Evolutionary conservation across 2,888 invertebrate species (phyloP).

Genomic region (Teinopalpus imperialis): DNA sequence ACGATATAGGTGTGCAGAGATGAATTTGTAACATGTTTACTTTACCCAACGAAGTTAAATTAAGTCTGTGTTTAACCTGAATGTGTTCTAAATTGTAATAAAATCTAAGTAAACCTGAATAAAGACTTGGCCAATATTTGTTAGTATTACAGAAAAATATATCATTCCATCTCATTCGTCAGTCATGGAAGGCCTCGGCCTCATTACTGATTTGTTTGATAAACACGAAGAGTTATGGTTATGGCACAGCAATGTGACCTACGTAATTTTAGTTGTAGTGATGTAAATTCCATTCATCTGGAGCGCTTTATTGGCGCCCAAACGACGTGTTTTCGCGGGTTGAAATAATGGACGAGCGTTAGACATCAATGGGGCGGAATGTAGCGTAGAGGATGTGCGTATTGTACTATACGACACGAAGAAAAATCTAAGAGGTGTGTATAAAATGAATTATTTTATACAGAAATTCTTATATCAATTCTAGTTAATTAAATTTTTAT

Average conservation of each 20-base stretch:
- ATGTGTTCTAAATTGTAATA: too few relatives aligned
- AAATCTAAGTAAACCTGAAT: too few relatives aligned
- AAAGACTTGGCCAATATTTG: too few relatives aligned
- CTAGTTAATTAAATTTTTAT: too few relatives aligned
- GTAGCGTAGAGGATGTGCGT: constrained; percentile 32
- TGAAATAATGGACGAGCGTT: constrained; percentile 47
- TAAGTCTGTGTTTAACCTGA: too few relatives aligned
- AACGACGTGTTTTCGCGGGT: constrained; percentile 38
- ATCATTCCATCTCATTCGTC: constrained; percentile 3
- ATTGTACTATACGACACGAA: constrained; percentile 27
- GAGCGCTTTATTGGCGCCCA: constrained; percentile 37
- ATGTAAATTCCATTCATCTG: constrained; percentile 55
- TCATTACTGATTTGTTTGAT: constrained; percentile 14
- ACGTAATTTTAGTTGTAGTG: constrained; percentile 24
- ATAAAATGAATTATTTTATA: too few relatives aligned
- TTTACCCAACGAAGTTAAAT: too few relatives aligned
- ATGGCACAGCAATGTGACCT: constrained; percentile 15
- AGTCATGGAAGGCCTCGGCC: constrained; percentile 7
- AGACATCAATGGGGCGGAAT: constrained; percentile 48
- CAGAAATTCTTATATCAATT: too few relatives aligned
- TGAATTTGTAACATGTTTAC: too few relatives aligned
- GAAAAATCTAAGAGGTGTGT: too few relatives aligned
- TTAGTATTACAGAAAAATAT: constrained; percentile 3
- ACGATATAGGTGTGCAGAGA: too few relatives aligned
- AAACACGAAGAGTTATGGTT: constrained; percentile 20